Base-by-base conservation (phyloP, 1,140 invertebrate genomes). In the Lepeophtheirus salmonis region DNA sequence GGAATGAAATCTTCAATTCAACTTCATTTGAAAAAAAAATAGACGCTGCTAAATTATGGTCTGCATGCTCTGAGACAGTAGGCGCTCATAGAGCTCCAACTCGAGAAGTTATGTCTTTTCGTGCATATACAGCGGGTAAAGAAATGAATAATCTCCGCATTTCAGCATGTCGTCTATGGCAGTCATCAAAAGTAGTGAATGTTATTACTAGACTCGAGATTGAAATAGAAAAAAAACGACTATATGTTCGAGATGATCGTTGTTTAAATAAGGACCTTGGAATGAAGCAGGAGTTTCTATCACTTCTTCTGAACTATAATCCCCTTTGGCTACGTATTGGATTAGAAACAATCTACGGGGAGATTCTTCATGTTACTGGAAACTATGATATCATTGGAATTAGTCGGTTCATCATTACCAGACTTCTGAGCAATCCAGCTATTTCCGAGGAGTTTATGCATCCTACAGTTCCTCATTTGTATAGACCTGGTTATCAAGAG, bases 251-350 rank as follows among this genome's bases (percentile, higher is more conserved):
- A 16, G 70, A 71, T 48, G 74, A 76, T 66, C 67, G 70, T 56
- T 68, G 69, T 57, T 60, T 75, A 2, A 73, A 75, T 67, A 63
- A 61, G 51, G 62, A 63, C 25, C 3, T 63, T 1, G 62, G 80
- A 14, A 72, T 90, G 57, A 88, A 89, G 69, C 82, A 86, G 64
- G 73, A 77, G 41, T 79, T 92, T 23, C 73, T 90, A 51, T 77
- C 82, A 58, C 67, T 91, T 48, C 72, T 92, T 16, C 72, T 91
- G 0, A 83, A 81, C 59, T 94, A 91, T 67, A 91, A 91, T 75
- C 85, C 88, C 0, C 71, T 94, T 0, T 94, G 89, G 89, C 72
- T 94, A 20, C 76, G 87, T 62, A 82, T 94, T 49, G 86, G 84
- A 0, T 71, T 94, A 2, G 89, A 92, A 76, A 83, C 85, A 2